A percentile compares a stretch with the other conserved stretches of the same genome.
Conservation (phyloP, 1,140 invertebrate species). For the Oscheius sp. region DNA sequence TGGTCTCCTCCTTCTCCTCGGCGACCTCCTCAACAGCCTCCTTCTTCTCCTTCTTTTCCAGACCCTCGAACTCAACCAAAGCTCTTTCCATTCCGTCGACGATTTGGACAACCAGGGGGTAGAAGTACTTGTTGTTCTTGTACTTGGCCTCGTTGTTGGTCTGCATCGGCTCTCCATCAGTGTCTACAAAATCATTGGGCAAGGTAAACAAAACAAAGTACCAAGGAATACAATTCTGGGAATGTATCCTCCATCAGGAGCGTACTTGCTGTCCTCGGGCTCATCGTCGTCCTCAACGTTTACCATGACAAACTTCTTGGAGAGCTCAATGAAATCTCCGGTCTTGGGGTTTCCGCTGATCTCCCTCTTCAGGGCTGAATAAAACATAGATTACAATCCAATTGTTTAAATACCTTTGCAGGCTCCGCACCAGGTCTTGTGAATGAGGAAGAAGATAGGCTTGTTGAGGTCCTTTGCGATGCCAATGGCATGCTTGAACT, state of each 20-base stretch:
- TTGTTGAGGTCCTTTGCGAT: slow-evolving; percentile 56
- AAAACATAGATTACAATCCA: not conserved
- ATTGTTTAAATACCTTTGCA: slow-evolving; percentile 46
- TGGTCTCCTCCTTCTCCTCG: slow-evolving; percentile 34
- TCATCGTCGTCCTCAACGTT: slow-evolving; percentile 60
- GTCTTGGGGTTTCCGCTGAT: slow-evolving; percentile 46
- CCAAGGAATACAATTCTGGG: slow-evolving; percentile 56
- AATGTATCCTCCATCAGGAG: slow-evolving; percentile 58
- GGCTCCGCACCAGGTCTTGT: slow-evolving; percentile 60
- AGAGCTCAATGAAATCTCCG: slow-evolving; percentile 51
- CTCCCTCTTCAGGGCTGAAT: slow-evolving; percentile 53
- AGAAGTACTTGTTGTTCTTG: slow-evolving; percentile 55
- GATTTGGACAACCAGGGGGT: slow-evolving; percentile 50
- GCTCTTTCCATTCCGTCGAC: slow-evolving; percentile 56
- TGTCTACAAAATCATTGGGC: slow-evolving; percentile 48
- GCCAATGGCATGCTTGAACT: slow-evolving; percentile 51
- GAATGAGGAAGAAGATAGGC: slow-evolving; percentile 58
- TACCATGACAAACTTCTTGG: slow-evolving; percentile 58
- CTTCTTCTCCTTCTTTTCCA: slow-evolving; percentile 36
- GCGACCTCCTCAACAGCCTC: slow-evolving; percentile 32
- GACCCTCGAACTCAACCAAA: slow-evolving; percentile 24
- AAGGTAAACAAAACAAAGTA: slow-evolving; percentile 31
- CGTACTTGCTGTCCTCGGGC: slow-evolving; percentile 56
- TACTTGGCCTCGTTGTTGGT: slow-evolving; percentile 58
- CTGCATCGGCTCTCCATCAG: slow-evolving; percentile 48